These are phyloP conservation scores for Ditula angustiorana DNA, from an alignment of 2,888 invertebrate genomes.

Conservation along the genomic window DNA sequence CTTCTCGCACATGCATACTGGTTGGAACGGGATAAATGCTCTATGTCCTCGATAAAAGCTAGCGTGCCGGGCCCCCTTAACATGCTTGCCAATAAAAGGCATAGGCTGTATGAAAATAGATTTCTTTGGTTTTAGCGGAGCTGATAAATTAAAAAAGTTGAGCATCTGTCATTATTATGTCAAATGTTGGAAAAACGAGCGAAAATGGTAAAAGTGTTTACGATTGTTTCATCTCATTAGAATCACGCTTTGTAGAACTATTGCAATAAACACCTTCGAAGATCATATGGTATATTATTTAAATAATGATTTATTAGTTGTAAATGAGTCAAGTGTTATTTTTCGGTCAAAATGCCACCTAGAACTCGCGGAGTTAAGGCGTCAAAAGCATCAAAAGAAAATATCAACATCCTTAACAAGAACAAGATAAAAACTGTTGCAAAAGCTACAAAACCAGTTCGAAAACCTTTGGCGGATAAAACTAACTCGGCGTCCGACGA, in stretches of 20 bases:
- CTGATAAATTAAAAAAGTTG: too few relatives aligned
- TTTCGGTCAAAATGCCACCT: constrained; percentile 68
- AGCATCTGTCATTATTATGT: too few relatives aligned
- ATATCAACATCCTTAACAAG: constrained; percentile 52
- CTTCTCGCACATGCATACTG: too few relatives aligned
- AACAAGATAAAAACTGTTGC: constrained; percentile 48
- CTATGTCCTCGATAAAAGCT: too few relatives aligned
- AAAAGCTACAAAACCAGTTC: constrained; percentile 52
- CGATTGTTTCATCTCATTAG: constrained; percentile 13
- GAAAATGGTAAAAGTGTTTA: constrained; percentile 52
- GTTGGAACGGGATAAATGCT: too few relatives aligned
- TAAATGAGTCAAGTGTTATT: constrained; percentile 19
- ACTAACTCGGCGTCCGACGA: constrained; percentile 78
- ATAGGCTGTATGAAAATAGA: too few relatives aligned
- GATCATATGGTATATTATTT: neutral
- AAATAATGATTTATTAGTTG: neutral
- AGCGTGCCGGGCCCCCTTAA: too few relatives aligned
- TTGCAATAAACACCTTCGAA: neutral
- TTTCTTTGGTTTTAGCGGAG: too few relatives aligned
- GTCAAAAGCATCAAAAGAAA: constrained; percentile 68
- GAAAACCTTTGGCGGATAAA: constrained; percentile 73
- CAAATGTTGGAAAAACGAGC: constrained; percentile 60
- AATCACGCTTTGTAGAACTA: constrained; percentile 1
- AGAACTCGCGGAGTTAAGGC: constrained; percentile 62
- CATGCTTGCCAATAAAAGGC: too few relatives aligned